phyloP scores from a whole-genome alignment of 1,140 invertebrate species.

The Drosophila varians region DNA sequence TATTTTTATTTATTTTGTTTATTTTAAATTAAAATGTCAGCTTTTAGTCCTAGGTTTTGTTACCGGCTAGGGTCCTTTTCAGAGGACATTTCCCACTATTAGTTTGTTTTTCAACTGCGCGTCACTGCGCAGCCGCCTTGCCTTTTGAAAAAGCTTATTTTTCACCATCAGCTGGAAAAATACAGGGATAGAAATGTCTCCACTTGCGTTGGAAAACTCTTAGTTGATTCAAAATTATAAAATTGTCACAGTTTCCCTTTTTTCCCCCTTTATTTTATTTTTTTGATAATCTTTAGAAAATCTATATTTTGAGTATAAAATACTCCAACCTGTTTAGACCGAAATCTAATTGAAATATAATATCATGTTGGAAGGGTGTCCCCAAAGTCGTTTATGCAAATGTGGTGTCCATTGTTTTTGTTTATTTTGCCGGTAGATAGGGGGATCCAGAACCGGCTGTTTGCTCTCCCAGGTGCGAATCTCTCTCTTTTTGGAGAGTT shows the following conservation, averaged over 20 bases:
- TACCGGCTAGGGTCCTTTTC: conserved; percentile 4
- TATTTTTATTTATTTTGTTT: too few relatives aligned
- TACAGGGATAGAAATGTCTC: conserved; percentile 26
- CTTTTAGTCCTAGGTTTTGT: conserved; percentile 5
- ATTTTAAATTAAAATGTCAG: conserved; percentile 9
- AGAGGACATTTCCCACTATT: conserved; percentile 1
- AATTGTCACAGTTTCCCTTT: too few relatives aligned
- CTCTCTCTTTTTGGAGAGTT: conserved; percentile 3
- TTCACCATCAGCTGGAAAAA: conserved; percentile 1
- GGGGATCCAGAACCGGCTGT: conserved; percentile 57
- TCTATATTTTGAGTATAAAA: too few relatives aligned
- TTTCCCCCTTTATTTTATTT: too few relatives aligned
- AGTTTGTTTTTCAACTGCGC: background rate
- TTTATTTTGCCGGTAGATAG: conserved; percentile 62
- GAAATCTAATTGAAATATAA: too few relatives aligned
- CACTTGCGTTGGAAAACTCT: conserved; percentile 1
- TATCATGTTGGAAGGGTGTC: background rate
- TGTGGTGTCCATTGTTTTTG: conserved; percentile 6
- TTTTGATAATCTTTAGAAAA: too few relatives aligned
- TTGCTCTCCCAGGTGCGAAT: conserved; percentile 15
- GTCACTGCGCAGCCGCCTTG: conserved; percentile 1
- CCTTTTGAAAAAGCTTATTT: background rate
- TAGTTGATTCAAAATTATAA: too few relatives aligned
- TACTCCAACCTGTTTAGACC: too few relatives aligned
- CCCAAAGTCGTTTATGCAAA: background rate